A percentile compares a stretch with the other conserved stretches of the same genome.
Evolutionary conservation across 2,797 vertebrate genomes (phyloP).

Genomic region (Fundulus diaphanus): DNA sequence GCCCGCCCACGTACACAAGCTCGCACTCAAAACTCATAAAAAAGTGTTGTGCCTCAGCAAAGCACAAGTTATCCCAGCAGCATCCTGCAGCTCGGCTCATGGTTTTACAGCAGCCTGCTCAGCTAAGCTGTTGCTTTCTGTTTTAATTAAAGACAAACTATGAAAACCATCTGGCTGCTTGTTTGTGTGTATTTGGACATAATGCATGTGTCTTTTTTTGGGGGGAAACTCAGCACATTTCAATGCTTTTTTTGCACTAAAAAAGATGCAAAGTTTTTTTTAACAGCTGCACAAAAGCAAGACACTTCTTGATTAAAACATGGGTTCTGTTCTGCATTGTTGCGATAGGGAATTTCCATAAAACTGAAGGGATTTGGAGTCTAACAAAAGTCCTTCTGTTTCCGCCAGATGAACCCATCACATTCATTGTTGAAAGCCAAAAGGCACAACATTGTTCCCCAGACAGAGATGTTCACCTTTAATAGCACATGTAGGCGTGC

Average conservation of each 20-base stretch:
- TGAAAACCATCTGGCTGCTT: slow-evolving; percentile 9
- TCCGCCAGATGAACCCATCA: slow-evolving; percentile 12
- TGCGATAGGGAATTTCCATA: background rate
- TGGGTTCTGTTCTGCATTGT: background rate
- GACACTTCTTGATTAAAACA: no score
- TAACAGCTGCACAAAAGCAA: no score
- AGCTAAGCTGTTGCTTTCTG: background rate
- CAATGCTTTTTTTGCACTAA: background rate
- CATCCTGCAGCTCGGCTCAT: slow-evolving; percentile 7
- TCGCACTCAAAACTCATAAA: background rate
- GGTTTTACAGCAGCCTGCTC: slow-evolving; percentile 12
- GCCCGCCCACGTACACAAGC: background rate
- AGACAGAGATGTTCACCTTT: slow-evolving; percentile 47
- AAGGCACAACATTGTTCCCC: slow-evolving; percentile 38
- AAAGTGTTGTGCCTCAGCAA: background rate
- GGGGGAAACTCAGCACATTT: background rate
- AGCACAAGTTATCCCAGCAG: slow-evolving; percentile 6
- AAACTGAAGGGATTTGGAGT: slow-evolving; percentile 31
- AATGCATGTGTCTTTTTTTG: background rate
- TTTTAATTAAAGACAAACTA: slow-evolving; percentile 44
- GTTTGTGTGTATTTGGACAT: slow-evolving; percentile 15
- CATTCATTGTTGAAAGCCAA: slow-evolving; percentile 58
- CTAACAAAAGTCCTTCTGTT: slow-evolving; percentile 1
- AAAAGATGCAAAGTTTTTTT: no score
- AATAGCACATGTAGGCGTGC: slow-evolving; percentile 28